Conservation (phyloP, 2,113 vertebrate genomes). For the Indicator maculatus region DNA sequence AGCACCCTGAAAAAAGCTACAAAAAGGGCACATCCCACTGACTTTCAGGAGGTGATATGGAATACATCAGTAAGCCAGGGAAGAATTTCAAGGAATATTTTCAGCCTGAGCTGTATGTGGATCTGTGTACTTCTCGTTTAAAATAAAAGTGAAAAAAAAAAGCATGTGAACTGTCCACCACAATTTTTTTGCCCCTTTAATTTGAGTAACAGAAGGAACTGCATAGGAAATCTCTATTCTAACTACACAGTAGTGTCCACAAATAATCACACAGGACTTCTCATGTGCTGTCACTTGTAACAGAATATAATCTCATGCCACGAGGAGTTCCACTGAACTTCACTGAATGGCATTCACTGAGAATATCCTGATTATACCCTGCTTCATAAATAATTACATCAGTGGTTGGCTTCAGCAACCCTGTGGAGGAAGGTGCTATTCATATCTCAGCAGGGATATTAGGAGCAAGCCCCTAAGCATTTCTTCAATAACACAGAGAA, state of each 20-base stretch:
- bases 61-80: neutral
- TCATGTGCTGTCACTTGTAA: neutral
- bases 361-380: neutral
- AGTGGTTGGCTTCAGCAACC: slow-evolving; percentile 1
- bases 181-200: neutral
- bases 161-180: neutral
- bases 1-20: neutral
- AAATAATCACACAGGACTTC: neutral
- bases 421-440: slow-evolving; percentile 24
- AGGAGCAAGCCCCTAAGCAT: neutral
- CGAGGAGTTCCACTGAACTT: slow-evolving; percentile 14
- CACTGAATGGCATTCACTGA: neutral
- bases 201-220: neutral
- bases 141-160: neutral
- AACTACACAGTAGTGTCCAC: neutral
- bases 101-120: neutral
- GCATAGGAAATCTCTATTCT: neutral
- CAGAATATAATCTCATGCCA: slow-evolving; percentile 18
- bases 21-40: neutral
- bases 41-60: neutral
- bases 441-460: neutral
- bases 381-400: slow-evolving; percentile 41
- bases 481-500: neutral
- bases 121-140: neutral
- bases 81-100: neutral